A percentile compares a stretch with the other conserved stretches of the same genome.
These are phyloP conservation scores for Actinia tenebrosa DNA, from an alignment of 64 coral and sea anemone genomes.

Conservation along the genomic window DNA sequence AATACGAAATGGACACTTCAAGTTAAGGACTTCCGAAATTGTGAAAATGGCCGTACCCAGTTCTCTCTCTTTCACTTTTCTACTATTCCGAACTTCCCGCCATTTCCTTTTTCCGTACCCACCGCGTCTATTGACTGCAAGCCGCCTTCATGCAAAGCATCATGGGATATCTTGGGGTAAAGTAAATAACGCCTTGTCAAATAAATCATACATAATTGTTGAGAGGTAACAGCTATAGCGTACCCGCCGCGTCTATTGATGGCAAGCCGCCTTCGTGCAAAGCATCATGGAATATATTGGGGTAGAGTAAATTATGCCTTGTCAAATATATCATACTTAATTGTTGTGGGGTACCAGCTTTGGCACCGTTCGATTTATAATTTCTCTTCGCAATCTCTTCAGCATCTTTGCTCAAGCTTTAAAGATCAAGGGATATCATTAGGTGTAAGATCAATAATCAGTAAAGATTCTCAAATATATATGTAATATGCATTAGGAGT, in stretches of 20 bases:
- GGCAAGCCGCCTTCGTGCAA: neutral
- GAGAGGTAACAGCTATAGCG: neutral
- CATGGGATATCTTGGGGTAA: neutral
- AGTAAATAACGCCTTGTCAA: neutral
- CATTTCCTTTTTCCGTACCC: neutral
- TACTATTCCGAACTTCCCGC: no score
- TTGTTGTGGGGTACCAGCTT: neutral
- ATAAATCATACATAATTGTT: neutral
- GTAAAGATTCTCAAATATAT: no score
- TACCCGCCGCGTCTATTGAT: neutral
- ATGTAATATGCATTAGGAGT: no score
- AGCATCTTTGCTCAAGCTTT: neutral
- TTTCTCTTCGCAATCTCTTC: conserved; percentile 10
- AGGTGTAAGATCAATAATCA: neutral
- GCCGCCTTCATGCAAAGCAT: neutral
- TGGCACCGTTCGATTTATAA: neutral
- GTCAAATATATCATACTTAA: neutral
- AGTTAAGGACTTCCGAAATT: no score
- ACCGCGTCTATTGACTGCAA: neutral
- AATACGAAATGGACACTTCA: no score
- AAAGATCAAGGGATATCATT: neutral
- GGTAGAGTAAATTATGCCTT: neutral
- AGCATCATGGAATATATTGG: neutral
- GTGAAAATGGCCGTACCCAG: no score
- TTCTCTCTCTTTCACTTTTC: no score